phyloP scores from a whole-genome alignment of 2,113 vertebrate genomes.

The Mastomys natalensis region DNA sequence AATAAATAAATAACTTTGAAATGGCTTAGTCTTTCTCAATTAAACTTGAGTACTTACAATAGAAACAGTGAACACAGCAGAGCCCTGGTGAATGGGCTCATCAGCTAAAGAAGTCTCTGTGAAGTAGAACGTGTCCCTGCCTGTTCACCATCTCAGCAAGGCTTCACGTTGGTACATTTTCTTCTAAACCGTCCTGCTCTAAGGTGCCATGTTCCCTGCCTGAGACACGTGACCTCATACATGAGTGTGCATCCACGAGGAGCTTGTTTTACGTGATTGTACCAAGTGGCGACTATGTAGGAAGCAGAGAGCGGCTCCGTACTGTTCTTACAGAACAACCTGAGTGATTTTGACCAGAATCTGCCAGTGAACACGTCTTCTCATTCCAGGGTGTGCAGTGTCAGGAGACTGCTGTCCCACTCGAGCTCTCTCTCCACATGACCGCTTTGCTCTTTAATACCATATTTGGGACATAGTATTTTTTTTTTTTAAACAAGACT shows the following conservation, averaged over 20 bases:
- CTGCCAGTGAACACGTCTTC: background rate
- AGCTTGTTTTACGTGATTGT: background rate
- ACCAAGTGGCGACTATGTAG: background rate
- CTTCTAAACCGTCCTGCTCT: background rate
- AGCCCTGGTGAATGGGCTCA: background rate
- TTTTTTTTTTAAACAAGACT: background rate
- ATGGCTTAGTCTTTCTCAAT: background rate
- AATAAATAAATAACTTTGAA: background rate
- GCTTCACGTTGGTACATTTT: background rate
- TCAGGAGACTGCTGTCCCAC: background rate
- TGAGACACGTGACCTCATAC: background rate
- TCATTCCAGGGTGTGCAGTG: background rate
- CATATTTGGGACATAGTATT: background rate
- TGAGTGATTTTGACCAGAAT: background rate
- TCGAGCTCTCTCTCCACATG: background rate
- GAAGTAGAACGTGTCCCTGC: background rate
- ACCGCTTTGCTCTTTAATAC: background rate
- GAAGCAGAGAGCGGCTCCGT: background rate
- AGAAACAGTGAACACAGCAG: background rate
- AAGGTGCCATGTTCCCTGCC: background rate
- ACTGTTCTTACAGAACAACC: too few species aligned
- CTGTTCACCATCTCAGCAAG: background rate
- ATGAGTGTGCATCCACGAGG: background rate
- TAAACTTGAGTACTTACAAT: background rate
- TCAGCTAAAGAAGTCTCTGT: background rate